Conservation (phyloP, 2,888 invertebrate genomes). For the Oscheius sp. region DNA sequence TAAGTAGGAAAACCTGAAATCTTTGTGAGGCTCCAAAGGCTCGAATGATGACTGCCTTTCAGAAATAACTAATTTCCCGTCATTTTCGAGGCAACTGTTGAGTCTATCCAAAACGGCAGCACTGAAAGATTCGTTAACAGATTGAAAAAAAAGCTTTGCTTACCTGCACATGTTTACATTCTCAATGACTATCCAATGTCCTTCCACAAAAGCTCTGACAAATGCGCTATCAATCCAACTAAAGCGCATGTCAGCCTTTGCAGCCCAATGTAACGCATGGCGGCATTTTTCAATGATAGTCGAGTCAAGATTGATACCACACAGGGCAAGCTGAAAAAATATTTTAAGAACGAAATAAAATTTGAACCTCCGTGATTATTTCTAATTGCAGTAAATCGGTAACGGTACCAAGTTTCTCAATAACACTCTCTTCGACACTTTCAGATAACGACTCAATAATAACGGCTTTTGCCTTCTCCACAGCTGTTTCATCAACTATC, state of each 20-base stretch:
- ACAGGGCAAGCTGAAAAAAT: constrained; percentile 1
- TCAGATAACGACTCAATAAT: constrained; percentile 33
- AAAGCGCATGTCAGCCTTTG: constrained; percentile 72
- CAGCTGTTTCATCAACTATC: constrained; percentile 46
- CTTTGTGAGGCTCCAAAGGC: constrained; percentile 84
- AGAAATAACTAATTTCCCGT: constrained; percentile 87
- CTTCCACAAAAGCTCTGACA: constrained; percentile 74
- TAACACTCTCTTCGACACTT: neutral
- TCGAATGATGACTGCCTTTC: constrained; percentile 85
- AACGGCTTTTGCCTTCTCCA: constrained; percentile 38
- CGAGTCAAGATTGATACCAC: neutral
- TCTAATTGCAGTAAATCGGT: constrained; percentile 44
- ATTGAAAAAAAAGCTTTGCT: no score
- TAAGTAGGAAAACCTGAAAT: constrained; percentile 81
- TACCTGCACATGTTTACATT: constrained; percentile 71
- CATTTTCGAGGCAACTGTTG: constrained; percentile 92
- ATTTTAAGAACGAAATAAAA: neutral
- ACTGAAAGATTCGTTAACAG: no score
- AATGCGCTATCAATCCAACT: constrained; percentile 77
- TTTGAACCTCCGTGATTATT: constrained; percentile 41
- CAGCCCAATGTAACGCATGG: constrained; percentile 39
- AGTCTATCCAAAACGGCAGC: constrained; percentile 95
- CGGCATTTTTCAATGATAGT: constrained; percentile 34
- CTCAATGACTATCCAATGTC: constrained; percentile 77
- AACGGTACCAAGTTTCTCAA: constrained; percentile 36